Evolutionary conservation across 2,888 invertebrate species (phyloP).

Genomic region (Nezara viridula): DNA sequence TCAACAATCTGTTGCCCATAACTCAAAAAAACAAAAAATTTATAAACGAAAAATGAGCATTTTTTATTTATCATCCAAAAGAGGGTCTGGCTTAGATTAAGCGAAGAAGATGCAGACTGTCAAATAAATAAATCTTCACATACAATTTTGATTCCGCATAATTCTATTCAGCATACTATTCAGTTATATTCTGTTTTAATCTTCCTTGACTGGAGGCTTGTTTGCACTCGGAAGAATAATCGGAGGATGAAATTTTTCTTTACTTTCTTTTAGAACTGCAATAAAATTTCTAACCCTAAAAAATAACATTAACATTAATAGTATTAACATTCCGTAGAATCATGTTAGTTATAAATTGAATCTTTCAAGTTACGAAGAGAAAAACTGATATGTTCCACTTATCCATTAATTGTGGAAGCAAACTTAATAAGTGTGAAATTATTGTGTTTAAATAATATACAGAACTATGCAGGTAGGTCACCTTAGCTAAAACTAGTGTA

Average conservation of each 20-base stretch:
- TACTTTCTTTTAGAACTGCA: slow-evolving; percentile 42
- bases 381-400: too few relatives aligned
- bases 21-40: not conserved
- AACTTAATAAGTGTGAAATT: too few relatives aligned
- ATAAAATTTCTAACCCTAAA: slow-evolving; percentile 44
- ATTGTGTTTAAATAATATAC: too few relatives aligned
- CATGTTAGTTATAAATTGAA: too few relatives aligned
- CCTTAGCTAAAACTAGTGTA: too few relatives aligned
- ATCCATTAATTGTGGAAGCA: too few relatives aligned
- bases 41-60: slow-evolving; percentile 9
- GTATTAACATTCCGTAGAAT: too few relatives aligned
- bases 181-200: slow-evolving; percentile 6
- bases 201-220: slow-evolving; percentile 24
- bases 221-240: slow-evolving; percentile 14
- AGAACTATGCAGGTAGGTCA: too few relatives aligned
- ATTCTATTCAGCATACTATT: not conserved
- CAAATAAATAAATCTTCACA: slow-evolving; percentile 47
- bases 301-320: not conserved
- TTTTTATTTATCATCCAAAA: slow-evolving; percentile 8
- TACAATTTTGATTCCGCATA: not conserved
- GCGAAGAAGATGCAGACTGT: not conserved
- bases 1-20: not conserved
- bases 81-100: not conserved
- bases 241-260: slow-evolving; percentile 49
- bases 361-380: too few relatives aligned